These are phyloP conservation scores for Eueides isabella DNA, from an alignment of 1,140 invertebrate genomes.

Conservation along the genomic window DNA sequence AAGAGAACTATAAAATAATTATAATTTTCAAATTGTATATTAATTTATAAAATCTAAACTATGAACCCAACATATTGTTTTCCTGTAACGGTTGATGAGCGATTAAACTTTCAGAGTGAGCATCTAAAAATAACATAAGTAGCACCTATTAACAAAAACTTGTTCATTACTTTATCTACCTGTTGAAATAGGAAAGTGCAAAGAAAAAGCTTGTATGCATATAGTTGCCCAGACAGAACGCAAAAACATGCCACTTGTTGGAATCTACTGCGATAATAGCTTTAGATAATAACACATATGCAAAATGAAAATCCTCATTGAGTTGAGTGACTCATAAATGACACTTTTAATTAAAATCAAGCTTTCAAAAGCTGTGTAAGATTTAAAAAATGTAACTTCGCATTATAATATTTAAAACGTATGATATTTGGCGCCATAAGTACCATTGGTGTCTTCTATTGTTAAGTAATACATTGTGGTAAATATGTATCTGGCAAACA, in stretches of 20 bases:
- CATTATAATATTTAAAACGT: neutral
- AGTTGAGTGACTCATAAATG: constrained; percentile 40
- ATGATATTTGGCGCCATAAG: neutral
- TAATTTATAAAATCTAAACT: neutral
- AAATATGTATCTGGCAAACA: neutral
- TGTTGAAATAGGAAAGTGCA: constrained; percentile 9
- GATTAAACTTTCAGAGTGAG: neutral
- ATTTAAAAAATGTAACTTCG: neutral
- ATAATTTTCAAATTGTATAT: too few species aligned
- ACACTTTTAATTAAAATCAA: constrained; percentile 22
- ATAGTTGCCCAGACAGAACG: constrained; percentile 32
- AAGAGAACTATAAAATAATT: too few species aligned
- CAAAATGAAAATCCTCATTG: constrained; percentile 46
- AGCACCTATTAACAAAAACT: constrained; percentile 1
- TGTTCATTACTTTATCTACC: neutral
- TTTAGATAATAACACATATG: constrained; percentile 44
- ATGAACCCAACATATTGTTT: neutral
- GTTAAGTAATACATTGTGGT: constrained; percentile 1
- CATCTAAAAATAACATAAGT: neutral
- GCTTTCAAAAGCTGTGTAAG: neutral
- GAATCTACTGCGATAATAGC: constrained; percentile 46
- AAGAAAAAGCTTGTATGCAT: constrained; percentile 25
- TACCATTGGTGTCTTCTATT: neutral
- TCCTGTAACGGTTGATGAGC: neutral
- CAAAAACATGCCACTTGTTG: constrained; percentile 45